Evolutionary conservation across 2,797 vertebrate genomes (phyloP), one percentile per base, ranked within the genome.

Genomic region (Enteromius trimaculatus): DNA sequence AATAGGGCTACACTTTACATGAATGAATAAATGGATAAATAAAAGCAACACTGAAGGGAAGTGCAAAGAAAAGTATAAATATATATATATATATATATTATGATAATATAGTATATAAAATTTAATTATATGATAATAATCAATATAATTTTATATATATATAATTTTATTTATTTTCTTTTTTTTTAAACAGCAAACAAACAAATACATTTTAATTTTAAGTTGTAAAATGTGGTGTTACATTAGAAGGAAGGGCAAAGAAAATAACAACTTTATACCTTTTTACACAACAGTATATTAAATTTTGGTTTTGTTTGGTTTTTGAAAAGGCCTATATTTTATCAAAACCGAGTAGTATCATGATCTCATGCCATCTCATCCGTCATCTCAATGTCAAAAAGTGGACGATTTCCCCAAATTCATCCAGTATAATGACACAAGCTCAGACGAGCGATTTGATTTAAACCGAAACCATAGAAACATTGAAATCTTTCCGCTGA

Each of bases 391-490:
- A 3, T 42, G 42, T 72, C 55, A 64, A n/a, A 51, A 64, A 64
- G 34, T 10, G 53, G 34, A 21, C n/a, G 31, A 23, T 68, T 53
- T 53, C 37, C 47, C 47, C 1, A 6, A 72, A 72, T 62, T 31
- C 21, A 34, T 10, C 68, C 14, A 34, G 1, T 0, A 1, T 49
- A 23, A 55, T 16, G 71, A 37, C 71, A 74, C 49, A 2, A 17
- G 6, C 60, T 31, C 60, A 64, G 26, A 64, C 6, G 14, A 39
- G n/a, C 14, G n/a, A 60, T 42, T 74, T 51, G 42, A 74, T 72
- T 71, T 72, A 11, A 49, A 62, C 69, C 1, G 70, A 74, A 81
- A 49, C 69, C 69, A 81, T 51, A 64, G 69, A 74, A 74, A 72
- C 29, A 74, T 64, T 26, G 2, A 81, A 74, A 74, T 55, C 71